phyloP scores from a whole-genome alignment of 2,797 vertebrate genomes.

The Diplodus sargus region DNA sequence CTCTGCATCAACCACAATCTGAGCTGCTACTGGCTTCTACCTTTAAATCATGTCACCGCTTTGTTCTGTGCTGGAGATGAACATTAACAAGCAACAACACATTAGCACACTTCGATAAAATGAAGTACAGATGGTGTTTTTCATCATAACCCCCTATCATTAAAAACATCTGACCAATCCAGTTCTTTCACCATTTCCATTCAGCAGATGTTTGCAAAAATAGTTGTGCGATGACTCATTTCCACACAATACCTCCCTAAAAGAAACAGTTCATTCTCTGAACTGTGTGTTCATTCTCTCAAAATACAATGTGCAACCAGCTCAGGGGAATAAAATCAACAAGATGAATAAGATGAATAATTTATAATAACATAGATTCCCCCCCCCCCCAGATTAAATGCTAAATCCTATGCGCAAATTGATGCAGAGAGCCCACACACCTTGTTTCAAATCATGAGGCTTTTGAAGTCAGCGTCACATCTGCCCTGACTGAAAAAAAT shows the following conservation, averaged over 20 bases:
- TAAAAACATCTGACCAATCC: slow-evolving; percentile 3
- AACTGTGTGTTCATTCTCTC: slow-evolving; percentile 22
- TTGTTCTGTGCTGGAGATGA: background rate
- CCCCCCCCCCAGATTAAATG: background rate
- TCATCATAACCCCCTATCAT: background rate
- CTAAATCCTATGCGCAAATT: background rate
- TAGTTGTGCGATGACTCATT: slow-evolving; percentile 1
- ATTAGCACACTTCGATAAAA: slow-evolving; percentile 10
- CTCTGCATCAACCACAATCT: background rate
- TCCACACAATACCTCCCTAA: slow-evolving; percentile 7
- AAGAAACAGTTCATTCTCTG: background rate
- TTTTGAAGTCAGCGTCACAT: slow-evolving; percentile 20
- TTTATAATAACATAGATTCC: slow-evolving; percentile 13
- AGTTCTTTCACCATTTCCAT: slow-evolving; percentile 6
- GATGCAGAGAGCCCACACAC: background rate
- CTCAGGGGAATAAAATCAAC: slow-evolving; percentile 1
- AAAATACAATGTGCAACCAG: slow-evolving; percentile 7
- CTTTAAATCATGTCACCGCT: background rate
- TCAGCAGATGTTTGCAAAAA: background rate
- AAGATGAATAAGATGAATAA: slow-evolving; percentile 38
- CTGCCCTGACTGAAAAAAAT: background rate
- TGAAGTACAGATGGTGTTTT: background rate
- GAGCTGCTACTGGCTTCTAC: no score
- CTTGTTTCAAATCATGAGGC: background rate
- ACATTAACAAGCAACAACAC: background rate